Evolutionary conservation across 1,140 invertebrate genomes (phyloP).

Genomic region (Aleiodes sp.): DNA sequence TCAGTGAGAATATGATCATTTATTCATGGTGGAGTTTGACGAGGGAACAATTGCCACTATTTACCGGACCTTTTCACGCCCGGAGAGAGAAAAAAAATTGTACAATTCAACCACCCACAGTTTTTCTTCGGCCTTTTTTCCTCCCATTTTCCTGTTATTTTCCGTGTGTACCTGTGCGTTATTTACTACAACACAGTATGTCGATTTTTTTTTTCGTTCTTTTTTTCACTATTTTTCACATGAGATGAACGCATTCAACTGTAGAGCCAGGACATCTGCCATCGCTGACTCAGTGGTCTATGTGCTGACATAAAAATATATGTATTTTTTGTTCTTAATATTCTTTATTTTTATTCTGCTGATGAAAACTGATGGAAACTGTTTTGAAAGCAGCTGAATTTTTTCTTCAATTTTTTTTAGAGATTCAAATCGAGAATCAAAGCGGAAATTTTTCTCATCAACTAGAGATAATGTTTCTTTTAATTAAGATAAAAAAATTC

Average conservation of each 20-base stretch:
- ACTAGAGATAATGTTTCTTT: too few relatives aligned
- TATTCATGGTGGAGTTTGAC: conserved; percentile 57
- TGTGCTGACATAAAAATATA: neutral
- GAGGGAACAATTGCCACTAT: conserved; percentile 53
- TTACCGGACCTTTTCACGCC: conserved; percentile 55
- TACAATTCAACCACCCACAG: conserved; percentile 23
- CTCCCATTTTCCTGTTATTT: conserved; percentile 7
- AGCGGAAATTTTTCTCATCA: too few relatives aligned
- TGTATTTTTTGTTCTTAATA: neutral
- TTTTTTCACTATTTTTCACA: conserved; percentile 20
- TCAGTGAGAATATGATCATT: conserved; percentile 50
- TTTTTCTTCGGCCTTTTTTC: neutral
- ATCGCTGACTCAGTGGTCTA: conserved; percentile 23
- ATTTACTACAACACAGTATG: conserved; percentile 14
- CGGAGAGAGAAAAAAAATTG: conserved; percentile 40
- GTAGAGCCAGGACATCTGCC: conserved; percentile 34
- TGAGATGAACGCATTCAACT: conserved; percentile 30
- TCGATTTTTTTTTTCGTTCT: neutral
- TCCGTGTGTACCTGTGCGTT: conserved; percentile 15
- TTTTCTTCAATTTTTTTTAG: too few relatives aligned
- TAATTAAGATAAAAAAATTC: too few relatives aligned
- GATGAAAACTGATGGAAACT: too few relatives aligned
- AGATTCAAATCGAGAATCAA: too few relatives aligned
- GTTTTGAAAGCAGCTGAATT: too few relatives aligned
- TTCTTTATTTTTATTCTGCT: neutral